Evolutionary conservation across 1,140 invertebrate species (phyloP).

Genomic region (Tetragnatha versicolor): DNA sequence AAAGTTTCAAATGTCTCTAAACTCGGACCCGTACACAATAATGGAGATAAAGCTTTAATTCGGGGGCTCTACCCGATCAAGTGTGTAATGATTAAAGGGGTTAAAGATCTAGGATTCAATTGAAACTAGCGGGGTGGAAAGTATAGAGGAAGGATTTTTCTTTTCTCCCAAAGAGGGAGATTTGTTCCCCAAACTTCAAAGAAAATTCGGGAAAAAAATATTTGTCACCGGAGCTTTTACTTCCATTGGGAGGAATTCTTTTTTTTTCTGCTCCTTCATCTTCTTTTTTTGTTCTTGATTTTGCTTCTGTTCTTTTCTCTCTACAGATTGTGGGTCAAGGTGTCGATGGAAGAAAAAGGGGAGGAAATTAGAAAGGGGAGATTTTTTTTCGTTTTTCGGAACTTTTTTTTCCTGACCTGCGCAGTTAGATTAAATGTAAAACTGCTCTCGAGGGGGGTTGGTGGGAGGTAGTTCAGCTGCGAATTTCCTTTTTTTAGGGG

Average conservation of each 20-base stretch:
- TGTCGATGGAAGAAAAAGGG: too few relatives aligned
- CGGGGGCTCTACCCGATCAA: constrained; percentile 26
- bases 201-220: constrained; percentile 7
- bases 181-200: constrained; percentile 6
- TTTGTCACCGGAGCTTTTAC: background rate
- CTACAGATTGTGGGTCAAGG: too few relatives aligned
- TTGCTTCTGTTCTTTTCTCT: too few relatives aligned
- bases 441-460: too few relatives aligned
- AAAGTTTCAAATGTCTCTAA: background rate
- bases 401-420: too few relatives aligned
- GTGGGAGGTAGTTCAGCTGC: too few relatives aligned
- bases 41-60: constrained; percentile 40
- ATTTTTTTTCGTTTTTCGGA: too few relatives aligned
- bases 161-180: background rate
- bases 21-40: background rate
- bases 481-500: too few relatives aligned
- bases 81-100: constrained; percentile 46
- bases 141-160: constrained; percentile 1
- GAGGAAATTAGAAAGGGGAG: too few relatives aligned
- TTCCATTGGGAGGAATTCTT: background rate
- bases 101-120: constrained; percentile 43
- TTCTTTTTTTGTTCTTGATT: too few relatives aligned
- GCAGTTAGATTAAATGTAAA: too few relatives aligned
- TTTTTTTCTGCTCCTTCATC: too few relatives aligned
- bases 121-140: constrained; percentile 27